These are phyloP conservation scores for Macquaria australasica DNA, from an alignment of 2,113 vertebrate genomes.

Conservation along the genomic window DNA sequence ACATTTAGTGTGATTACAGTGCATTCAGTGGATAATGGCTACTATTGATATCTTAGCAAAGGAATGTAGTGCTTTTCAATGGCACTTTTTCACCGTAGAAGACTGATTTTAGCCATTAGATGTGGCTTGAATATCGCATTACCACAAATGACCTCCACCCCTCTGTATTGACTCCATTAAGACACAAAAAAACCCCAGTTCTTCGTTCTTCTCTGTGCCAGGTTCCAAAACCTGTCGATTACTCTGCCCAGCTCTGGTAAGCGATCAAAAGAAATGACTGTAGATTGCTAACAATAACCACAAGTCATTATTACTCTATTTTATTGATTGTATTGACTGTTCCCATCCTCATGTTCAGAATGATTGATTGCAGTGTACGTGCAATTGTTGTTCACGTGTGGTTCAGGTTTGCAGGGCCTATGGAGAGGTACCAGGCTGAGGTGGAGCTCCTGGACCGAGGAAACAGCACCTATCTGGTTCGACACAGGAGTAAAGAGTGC, in stretches of 20 bases:
- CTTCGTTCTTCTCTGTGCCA: slow-evolving; percentile 71
- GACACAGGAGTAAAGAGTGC: slow-evolving; percentile 92
- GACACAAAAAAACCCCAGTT: slow-evolving; percentile 61
- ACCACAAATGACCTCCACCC: slow-evolving; percentile 52
- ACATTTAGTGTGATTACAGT: slow-evolving; percentile 66
- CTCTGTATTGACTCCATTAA: slow-evolving; percentile 49
- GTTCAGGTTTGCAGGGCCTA: slow-evolving; percentile 93
- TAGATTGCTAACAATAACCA: slow-evolving; percentile 33
- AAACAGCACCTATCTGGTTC: slow-evolving; percentile 93
- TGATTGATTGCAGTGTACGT: slow-evolving; percentile 54
- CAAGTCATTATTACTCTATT: slow-evolving; percentile 23
- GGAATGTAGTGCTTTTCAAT: slow-evolving; percentile 60
- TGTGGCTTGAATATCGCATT: slow-evolving; percentile 68
- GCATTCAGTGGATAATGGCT: slow-evolving; percentile 64
- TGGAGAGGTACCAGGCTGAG: slow-evolving; percentile 95
- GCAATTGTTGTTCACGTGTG: slow-evolving; percentile 57
- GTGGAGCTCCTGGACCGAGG: slow-evolving; percentile 90
- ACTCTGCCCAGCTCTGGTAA: slow-evolving; percentile 93
- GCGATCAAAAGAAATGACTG: slow-evolving; percentile 50
- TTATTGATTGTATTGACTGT: slow-evolving; percentile 43
- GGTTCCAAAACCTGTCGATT: slow-evolving; percentile 96
- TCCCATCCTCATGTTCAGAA: slow-evolving; percentile 47
- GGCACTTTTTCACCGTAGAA: slow-evolving; percentile 47
- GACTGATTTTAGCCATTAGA: slow-evolving; percentile 65
- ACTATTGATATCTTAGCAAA: slow-evolving; percentile 63